phyloP scores from a whole-genome alignment of 2,113 vertebrate species.

The Chunga burmeisteri region DNA sequence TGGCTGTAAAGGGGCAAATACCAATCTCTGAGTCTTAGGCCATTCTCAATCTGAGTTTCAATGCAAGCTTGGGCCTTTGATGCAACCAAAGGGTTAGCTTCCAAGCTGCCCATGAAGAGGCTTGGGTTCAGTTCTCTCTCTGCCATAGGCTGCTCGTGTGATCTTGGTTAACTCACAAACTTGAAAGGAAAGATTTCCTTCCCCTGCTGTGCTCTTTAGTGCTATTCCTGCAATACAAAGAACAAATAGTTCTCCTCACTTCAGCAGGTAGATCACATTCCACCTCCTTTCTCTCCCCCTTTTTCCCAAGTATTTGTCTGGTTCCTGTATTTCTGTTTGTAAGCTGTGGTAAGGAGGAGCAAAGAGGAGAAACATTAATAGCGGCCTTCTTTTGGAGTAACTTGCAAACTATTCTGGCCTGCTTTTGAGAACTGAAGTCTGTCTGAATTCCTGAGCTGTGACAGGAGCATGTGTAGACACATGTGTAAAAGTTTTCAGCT shows the following conservation, averaged over 20 bases:
- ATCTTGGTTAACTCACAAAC: slow-evolving; percentile 7
- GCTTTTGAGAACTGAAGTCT: slow-evolving; percentile 17
- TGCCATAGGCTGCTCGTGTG: not conserved
- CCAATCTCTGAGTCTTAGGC: not conserved
- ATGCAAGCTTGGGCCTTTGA: not conserved
- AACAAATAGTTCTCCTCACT: not conserved
- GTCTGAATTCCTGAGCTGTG: slow-evolving; percentile 50
- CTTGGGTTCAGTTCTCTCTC: not conserved
- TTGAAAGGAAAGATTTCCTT: slow-evolving; percentile 33
- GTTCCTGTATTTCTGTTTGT: not conserved
- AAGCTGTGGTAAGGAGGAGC: not conserved
- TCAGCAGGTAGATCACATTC: not conserved
- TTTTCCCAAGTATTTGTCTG: not conserved
- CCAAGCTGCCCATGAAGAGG: not conserved
- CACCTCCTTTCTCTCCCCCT: not conserved
- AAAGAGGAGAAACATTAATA: not conserved
- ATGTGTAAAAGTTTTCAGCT: slow-evolving; percentile 14
- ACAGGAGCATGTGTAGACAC: slow-evolving; percentile 14
- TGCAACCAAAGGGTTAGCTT: not conserved
- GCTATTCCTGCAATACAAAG: slow-evolving; percentile 13
- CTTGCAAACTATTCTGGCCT: slow-evolving; percentile 23
- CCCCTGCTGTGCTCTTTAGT: not conserved
- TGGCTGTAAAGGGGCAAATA: not conserved
- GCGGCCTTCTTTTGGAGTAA: not conserved
- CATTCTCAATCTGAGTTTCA: not conserved